Base-by-base conservation (phyloP, 2,888 invertebrate species). In the Philonicus albiceps region DNA sequence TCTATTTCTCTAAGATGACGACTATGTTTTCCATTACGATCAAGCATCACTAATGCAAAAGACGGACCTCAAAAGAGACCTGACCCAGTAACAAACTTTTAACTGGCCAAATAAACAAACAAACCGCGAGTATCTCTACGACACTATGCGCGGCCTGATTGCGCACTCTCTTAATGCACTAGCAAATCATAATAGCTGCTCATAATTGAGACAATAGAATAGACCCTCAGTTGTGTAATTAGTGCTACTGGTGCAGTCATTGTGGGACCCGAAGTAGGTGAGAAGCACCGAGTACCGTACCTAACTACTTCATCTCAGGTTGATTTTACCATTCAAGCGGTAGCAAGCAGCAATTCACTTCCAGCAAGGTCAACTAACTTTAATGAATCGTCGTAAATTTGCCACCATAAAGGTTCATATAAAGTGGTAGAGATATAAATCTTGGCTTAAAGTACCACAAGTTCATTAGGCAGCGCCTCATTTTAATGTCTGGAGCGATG, bases 351-450 rank as follows among this genome's bases (percentile, higher is more conserved):
- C 64, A 49, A 55, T 31, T 81, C 34, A 81, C 49, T 64, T 19
- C 55, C 34, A 16, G 81, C 81, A 81, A 81, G 81, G 81, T 81
- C 81, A 81, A 64, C 64, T 81, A 81, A 64, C 81, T 64, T 81
- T 53, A 64, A 81, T 64, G 81, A 81, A 64, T 34, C 81, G 81
- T 64, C 81, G 81, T 81, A 53, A 81, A 81, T 81, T 81, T 64
- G 55, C 81, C 81, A 55, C 64, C 81, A 64, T 34, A 43, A 43
- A 43, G 40, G 40, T 43, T 43, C 13, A 3, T 43, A 43, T 43
- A 53, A 31, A 13, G 53, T n/a, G n/a, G 81, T n/a, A 6, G 31
- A 5, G 81, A 81, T 64, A 81, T 81, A 81, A 81, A 81, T 81
- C 55, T 81, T 55, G 13, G n/a, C 43, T 13, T 30, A 16, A 80